A percentile compares a stretch with the other conserved stretches of the same genome.
Conservation (phyloP, 2,113 vertebrate genomes). For the Colaptes auratus region DNA sequence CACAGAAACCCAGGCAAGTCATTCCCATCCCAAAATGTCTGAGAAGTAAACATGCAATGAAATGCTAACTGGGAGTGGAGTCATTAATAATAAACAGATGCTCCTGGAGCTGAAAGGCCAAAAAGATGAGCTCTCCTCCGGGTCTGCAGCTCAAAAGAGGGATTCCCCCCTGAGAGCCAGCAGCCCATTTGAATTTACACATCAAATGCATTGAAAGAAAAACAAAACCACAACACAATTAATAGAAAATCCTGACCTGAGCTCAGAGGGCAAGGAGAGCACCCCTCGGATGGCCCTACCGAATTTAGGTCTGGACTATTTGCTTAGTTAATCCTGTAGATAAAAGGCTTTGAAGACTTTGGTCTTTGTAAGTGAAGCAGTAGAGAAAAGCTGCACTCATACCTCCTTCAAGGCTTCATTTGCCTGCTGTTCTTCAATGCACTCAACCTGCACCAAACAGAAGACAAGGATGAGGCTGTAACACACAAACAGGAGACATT, state of each 20-base stretch:
- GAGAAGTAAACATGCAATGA: not conserved
- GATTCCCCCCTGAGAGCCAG: not conserved
- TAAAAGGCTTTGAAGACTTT: not conserved
- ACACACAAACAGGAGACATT: not conserved
- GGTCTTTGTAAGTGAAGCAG: not conserved
- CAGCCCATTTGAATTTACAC: not conserved
- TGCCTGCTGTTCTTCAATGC: constrained; percentile 66
- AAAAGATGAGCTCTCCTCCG: not conserved
- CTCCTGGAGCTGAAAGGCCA: not conserved
- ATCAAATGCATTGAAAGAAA: not conserved
- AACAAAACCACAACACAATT: not conserved
- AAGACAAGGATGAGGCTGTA: not conserved
- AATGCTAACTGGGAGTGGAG: not conserved
- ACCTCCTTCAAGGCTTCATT: constrained; percentile 71
- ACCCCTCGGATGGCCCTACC: not conserved
- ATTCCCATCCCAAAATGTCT: not conserved
- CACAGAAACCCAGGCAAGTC: not conserved
- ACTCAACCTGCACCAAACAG: constrained; percentile 68
- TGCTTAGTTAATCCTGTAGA: constrained; percentile 1
- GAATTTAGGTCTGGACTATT: not conserved
- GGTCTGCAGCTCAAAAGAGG: not conserved
- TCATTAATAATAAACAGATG: not conserved
- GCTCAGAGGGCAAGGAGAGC: not conserved
- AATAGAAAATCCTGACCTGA: not conserved
- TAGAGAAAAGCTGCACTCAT: not conserved